These are phyloP conservation scores for Drosophila percnosoma DNA, from an alignment of 2,888 invertebrate species.

Conservation along the genomic window DNA sequence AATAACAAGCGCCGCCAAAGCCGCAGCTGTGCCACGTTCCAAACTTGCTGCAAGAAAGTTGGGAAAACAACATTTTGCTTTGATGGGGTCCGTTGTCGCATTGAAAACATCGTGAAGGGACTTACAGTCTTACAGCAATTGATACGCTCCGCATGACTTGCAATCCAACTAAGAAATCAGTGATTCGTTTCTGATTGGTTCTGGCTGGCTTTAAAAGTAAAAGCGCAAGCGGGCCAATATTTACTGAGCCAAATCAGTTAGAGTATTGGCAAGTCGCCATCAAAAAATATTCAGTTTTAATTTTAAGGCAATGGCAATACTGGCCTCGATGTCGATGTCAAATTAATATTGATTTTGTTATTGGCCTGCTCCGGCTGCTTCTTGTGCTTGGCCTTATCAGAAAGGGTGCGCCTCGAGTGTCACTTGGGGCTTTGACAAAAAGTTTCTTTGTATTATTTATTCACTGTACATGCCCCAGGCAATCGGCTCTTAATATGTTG, in stretches of 20 bases:
- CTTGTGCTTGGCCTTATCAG: constrained; percentile 29
- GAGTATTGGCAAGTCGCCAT: constrained; percentile 33
- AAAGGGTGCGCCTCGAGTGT: constrained; percentile 70
- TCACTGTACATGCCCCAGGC: constrained; percentile 47
- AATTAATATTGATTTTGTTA: constrained; percentile 75
- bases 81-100: constrained; percentile 58
- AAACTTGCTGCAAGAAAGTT: constrained; percentile 59
- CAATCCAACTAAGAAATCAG: neutral
- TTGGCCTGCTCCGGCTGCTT: constrained; percentile 42
- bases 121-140: neutral
- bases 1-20: constrained; percentile 63
- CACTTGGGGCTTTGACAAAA: constrained; percentile 76
- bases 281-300: neutral
- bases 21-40: constrained; percentile 50
- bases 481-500: constrained; percentile 47
- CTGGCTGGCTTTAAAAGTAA: neutral
- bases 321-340: constrained; percentile 30
- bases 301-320: constrained; percentile 37
- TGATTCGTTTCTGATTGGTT: neutral
- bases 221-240: neutral
- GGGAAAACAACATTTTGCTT: constrained; percentile 70
- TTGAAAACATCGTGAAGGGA: constrained; percentile 19
- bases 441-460: constrained; percentile 74
- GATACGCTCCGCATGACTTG: constrained; percentile 3
- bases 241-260: neutral